phyloP scores from a whole-genome alignment of 2,888 invertebrate species.

The Fragum fragum region DNA sequence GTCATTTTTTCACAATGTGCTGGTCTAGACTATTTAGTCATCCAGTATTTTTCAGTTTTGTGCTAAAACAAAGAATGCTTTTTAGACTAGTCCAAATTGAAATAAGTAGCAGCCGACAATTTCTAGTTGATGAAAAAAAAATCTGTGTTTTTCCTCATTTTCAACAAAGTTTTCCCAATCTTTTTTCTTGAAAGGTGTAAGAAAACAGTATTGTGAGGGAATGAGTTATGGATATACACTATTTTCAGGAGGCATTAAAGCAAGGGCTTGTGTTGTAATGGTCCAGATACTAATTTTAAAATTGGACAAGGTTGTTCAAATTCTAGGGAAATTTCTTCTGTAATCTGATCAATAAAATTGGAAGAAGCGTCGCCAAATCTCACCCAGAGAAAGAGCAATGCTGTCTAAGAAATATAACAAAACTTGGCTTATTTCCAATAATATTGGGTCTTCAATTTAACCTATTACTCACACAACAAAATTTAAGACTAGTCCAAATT shows the following conservation, averaged over 20 bases:
- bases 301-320: neutral
- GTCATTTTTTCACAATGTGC: neutral
- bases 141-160: no score
- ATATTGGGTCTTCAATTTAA: conserved; percentile 22
- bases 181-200: no score
- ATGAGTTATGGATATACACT: no score
- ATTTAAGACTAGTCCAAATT: no score
- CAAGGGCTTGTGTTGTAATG: neutral
- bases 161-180: no score
- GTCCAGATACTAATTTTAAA: neutral
- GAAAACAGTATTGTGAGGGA: neutral
- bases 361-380: conserved; percentile 9
- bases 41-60: no score
- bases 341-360: conserved; percentile 26
- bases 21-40: no score
- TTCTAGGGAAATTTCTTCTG: conserved; percentile 7
- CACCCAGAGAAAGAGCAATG: conserved; percentile 3
- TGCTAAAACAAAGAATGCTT: neutral
- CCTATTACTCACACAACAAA: no score
- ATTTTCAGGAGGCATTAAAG: neutral
- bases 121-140: no score
- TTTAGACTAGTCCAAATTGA: no score
- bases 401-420: conserved; percentile 9
- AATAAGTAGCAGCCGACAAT: no score
- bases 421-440: conserved; percentile 26